Evolutionary conservation across 2,797 vertebrate species (phyloP).

Genomic region (Tenualosa thibaudeaui): DNA sequence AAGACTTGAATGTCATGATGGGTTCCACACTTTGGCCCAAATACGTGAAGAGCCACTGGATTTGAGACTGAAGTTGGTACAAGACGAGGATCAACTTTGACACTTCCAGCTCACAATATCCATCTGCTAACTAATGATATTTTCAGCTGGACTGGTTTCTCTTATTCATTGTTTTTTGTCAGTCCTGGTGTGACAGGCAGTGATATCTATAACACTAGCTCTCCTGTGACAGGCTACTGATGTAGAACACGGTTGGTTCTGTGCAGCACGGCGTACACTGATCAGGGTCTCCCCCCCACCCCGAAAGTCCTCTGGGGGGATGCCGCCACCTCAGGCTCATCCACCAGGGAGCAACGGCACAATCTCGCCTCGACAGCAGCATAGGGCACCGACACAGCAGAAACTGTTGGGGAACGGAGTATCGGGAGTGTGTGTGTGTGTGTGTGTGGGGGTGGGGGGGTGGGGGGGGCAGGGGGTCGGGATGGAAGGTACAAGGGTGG

Average conservation of each 20-base stretch:
- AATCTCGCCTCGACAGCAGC: background rate
- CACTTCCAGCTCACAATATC: background rate
- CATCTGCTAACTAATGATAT: background rate
- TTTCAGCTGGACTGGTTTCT: background rate
- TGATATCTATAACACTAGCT: background rate
- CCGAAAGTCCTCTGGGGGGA: background rate
- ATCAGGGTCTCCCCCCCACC: background rate
- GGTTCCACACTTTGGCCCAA: background rate
- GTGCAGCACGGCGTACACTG: background rate
- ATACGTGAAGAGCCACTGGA: background rate
- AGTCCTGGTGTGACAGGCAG: background rate
- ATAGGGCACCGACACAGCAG: slow-evolving; percentile 34
- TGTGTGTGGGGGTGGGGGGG: background rate
- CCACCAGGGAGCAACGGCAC: background rate
- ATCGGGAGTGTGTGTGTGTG: background rate
- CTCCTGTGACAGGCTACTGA: background rate
- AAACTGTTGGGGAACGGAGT: background rate
- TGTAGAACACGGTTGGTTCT: background rate
- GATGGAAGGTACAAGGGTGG: slow-evolving; percentile 28
- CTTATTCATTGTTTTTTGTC: background rate
- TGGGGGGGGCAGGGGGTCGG: slow-evolving; percentile 36
- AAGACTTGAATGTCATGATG: background rate
- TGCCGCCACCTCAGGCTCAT: background rate
- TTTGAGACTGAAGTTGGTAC: background rate
- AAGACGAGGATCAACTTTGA: background rate